Evolutionary conservation across 2,888 invertebrate genomes (phyloP).

Genomic region (Linnaemya tessellans): DNA sequence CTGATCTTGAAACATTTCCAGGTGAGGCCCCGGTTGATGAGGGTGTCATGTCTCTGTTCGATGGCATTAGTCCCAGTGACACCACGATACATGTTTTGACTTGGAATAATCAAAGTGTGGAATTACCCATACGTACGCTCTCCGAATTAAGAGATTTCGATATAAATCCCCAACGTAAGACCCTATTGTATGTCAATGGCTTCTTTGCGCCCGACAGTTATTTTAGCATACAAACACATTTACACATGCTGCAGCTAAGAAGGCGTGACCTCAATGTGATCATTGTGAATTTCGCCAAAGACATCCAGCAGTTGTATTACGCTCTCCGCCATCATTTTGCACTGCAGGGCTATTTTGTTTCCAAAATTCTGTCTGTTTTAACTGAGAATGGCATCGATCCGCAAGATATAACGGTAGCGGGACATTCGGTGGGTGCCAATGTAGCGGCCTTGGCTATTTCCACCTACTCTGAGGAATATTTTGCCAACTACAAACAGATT

Average conservation of each 20-base stretch:
- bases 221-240: slow-evolving; percentile 79
- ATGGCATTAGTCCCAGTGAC: slow-evolving; percentile 80
- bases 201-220: slow-evolving; percentile 78
- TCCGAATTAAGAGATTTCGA: slow-evolving; percentile 79
- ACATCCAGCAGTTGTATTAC: slow-evolving; percentile 79
- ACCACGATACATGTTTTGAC: slow-evolving; percentile 78
- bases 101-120: slow-evolving; percentile 78
- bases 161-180: slow-evolving; percentile 77
- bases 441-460: slow-evolving; percentile 79
- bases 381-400: slow-evolving; percentile 74
- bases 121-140: slow-evolving; percentile 78
- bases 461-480: slow-evolving; percentile 69
- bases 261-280: slow-evolving; percentile 79
- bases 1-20: slow-evolving; percentile 55
- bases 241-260: slow-evolving; percentile 76
- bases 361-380: slow-evolving; percentile 76
- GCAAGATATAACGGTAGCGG: slow-evolving; percentile 77
- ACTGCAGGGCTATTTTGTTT: slow-evolving; percentile 78
- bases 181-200: slow-evolving; percentile 79
- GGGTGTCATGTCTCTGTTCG: slow-evolving; percentile 78
- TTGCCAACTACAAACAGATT: slow-evolving; percentile 12
- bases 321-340: slow-evolving; percentile 79
- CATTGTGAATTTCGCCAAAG: slow-evolving; percentile 78
- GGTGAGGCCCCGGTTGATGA: slow-evolving; percentile 80
- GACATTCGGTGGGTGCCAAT: slow-evolving; percentile 81